Evolutionary conservation across 2,888 invertebrate genomes (phyloP).

Genomic region (Endotricha flammealis): DNA sequence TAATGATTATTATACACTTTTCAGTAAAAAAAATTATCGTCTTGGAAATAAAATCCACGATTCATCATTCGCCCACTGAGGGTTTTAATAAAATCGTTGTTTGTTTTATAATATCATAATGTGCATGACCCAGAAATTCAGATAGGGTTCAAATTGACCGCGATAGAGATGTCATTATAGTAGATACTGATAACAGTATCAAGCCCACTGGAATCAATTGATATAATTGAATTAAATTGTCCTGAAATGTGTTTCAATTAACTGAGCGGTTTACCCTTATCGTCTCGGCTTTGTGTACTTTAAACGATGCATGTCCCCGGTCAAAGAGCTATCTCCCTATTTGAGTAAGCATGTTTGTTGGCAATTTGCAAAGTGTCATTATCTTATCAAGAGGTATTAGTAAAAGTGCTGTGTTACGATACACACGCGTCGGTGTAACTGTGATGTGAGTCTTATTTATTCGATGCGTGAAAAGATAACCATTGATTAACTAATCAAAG

Average conservation of each 20-base stretch:
- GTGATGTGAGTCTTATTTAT: slow-evolving; percentile 41
- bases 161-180: slow-evolving; percentile 14
- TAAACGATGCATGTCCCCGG: slow-evolving; percentile 32
- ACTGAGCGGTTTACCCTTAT: slow-evolving; percentile 27
- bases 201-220: slow-evolving; percentile 44
- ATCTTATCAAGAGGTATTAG: slow-evolving; percentile 66
- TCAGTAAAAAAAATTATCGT: too few relatives aligned
- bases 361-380: slow-evolving; percentile 49
- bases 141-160: slow-evolving; percentile 6
- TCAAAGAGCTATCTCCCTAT: slow-evolving; percentile 38
- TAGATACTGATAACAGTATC: slow-evolving; percentile 25
- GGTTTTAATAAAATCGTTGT: too few relatives aligned
- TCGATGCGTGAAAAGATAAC: neutral
- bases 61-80: too few relatives aligned
- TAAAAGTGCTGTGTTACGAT: slow-evolving; percentile 41
- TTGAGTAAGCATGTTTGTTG: slow-evolving; percentile 47
- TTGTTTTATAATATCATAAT: too few relatives aligned
- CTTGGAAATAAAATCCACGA: too few relatives aligned
- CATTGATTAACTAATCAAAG: too few relatives aligned
- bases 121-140: neutral
- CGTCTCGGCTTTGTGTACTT: slow-evolving; percentile 27
- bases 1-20: too few relatives aligned
- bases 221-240: slow-evolving; percentile 50
- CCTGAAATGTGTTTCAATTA: slow-evolving; percentile 29
- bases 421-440: slow-evolving; percentile 40